These are phyloP conservation scores for Oreotrochilus melanogaster DNA, from an alignment of 2,113 vertebrate species.

Conservation along the genomic window DNA sequence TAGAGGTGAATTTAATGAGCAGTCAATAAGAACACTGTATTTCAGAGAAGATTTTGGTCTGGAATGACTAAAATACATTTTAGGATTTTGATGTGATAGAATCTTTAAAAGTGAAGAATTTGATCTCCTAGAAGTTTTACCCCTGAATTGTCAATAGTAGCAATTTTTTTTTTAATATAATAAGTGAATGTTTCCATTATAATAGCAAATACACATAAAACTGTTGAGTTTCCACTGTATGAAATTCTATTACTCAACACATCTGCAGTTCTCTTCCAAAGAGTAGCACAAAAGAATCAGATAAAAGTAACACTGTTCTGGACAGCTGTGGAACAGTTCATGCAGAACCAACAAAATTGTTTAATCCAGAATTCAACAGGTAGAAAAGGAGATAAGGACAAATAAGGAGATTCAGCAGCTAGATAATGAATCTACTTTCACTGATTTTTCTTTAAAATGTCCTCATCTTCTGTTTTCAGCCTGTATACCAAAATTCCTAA, in stretches of 20 bases:
- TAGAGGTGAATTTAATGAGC: background rate
- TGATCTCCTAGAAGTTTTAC: background rate
- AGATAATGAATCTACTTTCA: background rate
- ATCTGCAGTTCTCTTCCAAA: background rate
- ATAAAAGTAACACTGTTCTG: background rate
- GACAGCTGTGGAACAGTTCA: background rate
- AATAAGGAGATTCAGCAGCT: background rate
- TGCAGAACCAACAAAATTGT: background rate
- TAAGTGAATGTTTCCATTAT: background rate
- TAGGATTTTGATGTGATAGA: background rate
- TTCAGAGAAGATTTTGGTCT: background rate
- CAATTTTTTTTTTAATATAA: background rate
- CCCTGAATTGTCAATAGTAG: background rate
- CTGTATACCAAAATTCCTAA: background rate
- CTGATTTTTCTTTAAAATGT: background rate
- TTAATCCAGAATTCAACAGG: background rate
- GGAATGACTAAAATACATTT: background rate
- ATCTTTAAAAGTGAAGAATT: background rate
- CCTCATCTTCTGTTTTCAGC: background rate
- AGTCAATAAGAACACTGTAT: fast-evolving
- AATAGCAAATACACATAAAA: background rate
- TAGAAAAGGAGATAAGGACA: background rate
- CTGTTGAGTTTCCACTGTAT: background rate
- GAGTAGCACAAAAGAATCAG: background rate
- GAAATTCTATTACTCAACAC: background rate